Conservation (phyloP, 2,113 vertebrate species). For the Chaetops frenatus region DNA sequence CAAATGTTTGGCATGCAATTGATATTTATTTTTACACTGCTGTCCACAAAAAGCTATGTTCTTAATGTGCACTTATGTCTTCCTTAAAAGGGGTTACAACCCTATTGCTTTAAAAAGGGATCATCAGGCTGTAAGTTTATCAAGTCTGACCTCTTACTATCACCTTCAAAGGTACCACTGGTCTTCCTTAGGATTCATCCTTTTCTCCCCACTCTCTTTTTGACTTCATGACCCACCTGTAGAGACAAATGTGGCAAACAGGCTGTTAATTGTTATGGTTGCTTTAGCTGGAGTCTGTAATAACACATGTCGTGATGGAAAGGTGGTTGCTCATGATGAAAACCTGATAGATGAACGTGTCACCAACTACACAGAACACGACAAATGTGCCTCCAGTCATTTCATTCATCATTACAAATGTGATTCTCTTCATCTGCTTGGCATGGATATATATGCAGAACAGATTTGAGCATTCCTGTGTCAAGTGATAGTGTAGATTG, state of each 20-base stretch:
- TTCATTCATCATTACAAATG: background rate
- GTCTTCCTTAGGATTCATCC: background rate
- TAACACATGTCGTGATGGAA: background rate
- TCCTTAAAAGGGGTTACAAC: background rate
- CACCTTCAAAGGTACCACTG: background rate
- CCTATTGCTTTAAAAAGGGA: background rate
- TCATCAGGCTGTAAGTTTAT: background rate
- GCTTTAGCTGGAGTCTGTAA: background rate
- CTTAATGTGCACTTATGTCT: background rate
- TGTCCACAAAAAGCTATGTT: background rate
- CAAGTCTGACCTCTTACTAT: rapidly evolving
- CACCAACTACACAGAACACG: background rate
- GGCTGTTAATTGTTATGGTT: background rate
- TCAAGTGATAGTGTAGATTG: background rate
- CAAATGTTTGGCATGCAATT: background rate
- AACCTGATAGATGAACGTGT: background rate
- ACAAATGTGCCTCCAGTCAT: background rate
- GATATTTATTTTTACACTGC: background rate
- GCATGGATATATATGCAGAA: background rate
- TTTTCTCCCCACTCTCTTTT: background rate
- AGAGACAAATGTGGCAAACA: background rate
- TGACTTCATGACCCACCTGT: background rate
- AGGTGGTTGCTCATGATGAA: background rate
- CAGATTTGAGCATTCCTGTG: background rate
- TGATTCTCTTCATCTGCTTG: background rate